Evolutionary conservation across 2,797 vertebrate genomes (phyloP).

Genomic region (Smutsia gigantea): DNA sequence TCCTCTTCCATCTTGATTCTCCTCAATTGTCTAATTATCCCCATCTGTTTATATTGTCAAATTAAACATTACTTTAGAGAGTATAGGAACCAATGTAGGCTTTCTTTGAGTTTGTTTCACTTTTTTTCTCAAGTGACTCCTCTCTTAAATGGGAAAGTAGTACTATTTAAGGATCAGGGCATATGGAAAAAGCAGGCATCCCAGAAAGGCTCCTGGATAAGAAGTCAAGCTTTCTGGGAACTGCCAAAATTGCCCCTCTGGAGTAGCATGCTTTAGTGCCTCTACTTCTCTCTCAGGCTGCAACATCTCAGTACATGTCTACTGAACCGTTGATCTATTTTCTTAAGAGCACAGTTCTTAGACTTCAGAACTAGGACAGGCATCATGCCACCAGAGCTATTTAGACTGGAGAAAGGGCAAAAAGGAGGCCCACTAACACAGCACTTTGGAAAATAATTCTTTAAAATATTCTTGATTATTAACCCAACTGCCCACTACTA

Average conservation of each 20-base stretch:
- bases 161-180: background rate
- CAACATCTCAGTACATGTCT: background rate
- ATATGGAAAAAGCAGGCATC: background rate
- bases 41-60: background rate
- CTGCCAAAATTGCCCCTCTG: background rate
- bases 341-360: background rate
- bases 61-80: constrained; percentile 1
- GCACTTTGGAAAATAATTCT: constrained; percentile 43
- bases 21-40: background rate
- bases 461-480: constrained; percentile 32
- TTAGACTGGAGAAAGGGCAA: background rate
- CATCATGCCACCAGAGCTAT: background rate
- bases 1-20: constrained; percentile 48
- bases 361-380: background rate
- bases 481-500: background rate
- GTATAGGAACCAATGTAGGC: background rate
- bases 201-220: background rate
- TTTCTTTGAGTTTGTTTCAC: background rate
- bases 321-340: background rate
- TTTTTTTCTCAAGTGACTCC: constrained; percentile 4
- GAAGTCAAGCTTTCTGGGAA: background rate
- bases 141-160: constrained; percentile 24
- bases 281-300: background rate
- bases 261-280: background rate
- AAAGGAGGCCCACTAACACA: background rate